Evolutionary conservation across 2,797 vertebrate species (phyloP).

Genomic region (Silurus lanzhouensis): DNA sequence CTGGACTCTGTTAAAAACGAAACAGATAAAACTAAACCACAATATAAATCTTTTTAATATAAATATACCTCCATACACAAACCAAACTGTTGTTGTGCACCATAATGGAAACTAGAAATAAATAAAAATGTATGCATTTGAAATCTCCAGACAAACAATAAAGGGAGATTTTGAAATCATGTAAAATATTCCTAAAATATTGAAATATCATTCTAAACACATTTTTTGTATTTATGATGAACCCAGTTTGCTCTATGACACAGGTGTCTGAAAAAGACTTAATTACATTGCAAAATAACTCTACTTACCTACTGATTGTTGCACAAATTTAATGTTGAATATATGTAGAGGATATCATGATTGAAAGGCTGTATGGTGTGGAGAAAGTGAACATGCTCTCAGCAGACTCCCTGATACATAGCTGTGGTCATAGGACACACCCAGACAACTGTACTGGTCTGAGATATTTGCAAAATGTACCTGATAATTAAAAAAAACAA

Average conservation of each 20-base stretch:
- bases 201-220: background rate
- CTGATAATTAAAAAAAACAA: background rate
- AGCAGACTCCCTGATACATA: background rate
- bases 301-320: slow-evolving; percentile 28
- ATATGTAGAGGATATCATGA: background rate
- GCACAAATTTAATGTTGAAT: background rate
- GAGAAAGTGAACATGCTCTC: background rate
- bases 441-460: background rate
- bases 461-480: background rate
- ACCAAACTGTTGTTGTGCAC: background rate
- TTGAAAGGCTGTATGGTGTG: background rate
- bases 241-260: background rate
- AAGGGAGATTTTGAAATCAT: background rate
- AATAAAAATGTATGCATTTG: background rate
- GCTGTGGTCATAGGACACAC: slow-evolving; percentile 26
- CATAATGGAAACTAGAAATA: background rate
- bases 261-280: no score
- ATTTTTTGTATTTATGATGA: background rate
- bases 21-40: background rate
- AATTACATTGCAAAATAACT: background rate
- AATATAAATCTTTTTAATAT: no score
- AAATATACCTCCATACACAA: no score
- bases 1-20: background rate
- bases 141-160: background rate
- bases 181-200: background rate